These are phyloP conservation scores for Chionoecetes opilio DNA, from an alignment of 1,140 invertebrate species.

Conservation along the genomic window DNA sequence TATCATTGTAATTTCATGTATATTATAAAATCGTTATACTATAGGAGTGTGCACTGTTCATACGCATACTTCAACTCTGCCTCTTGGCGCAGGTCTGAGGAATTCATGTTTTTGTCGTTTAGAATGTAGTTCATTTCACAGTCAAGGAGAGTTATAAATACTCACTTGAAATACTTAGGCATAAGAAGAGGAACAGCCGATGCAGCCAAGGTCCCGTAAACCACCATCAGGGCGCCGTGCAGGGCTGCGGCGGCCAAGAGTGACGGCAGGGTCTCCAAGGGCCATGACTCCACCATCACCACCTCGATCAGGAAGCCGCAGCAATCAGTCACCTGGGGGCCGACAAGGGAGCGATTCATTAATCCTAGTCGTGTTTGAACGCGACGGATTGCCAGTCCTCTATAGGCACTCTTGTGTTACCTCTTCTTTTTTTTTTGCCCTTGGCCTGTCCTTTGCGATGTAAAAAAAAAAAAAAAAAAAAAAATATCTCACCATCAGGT, in stretches of 20 bases:
- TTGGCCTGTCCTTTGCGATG: too few relatives aligned
- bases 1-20: too few relatives aligned
- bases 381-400: neutral
- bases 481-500: slow-evolving; percentile 61
- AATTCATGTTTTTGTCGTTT: too few relatives aligned
- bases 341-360: neutral
- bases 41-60: too few relatives aligned
- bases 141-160: too few relatives aligned
- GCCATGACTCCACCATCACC: slow-evolving; percentile 58
- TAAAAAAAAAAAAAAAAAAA: too few relatives aligned
- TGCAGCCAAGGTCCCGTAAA: slow-evolving; percentile 11
- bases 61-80: too few relatives aligned
- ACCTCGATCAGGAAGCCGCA: slow-evolving; percentile 51
- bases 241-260: slow-evolving; percentile 65
- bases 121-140: too few relatives aligned
- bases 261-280: slow-evolving; percentile 43
- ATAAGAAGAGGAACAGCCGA: slow-evolving; percentile 6
- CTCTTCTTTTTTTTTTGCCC: too few relatives aligned
- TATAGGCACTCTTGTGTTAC: neutral
- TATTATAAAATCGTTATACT: too few relatives aligned
- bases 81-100: too few relatives aligned
- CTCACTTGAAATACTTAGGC: slow-evolving; percentile 56
- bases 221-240: slow-evolving; percentile 33
- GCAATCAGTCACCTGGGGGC: slow-evolving; percentile 43
- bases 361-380: neutral